Evolutionary conservation across 37 sponge, comb jelly and placozoan genomes (phyloP), one percentile per base, ranked within the genome.

Genomic region (Eunapius fragilis): DNA sequence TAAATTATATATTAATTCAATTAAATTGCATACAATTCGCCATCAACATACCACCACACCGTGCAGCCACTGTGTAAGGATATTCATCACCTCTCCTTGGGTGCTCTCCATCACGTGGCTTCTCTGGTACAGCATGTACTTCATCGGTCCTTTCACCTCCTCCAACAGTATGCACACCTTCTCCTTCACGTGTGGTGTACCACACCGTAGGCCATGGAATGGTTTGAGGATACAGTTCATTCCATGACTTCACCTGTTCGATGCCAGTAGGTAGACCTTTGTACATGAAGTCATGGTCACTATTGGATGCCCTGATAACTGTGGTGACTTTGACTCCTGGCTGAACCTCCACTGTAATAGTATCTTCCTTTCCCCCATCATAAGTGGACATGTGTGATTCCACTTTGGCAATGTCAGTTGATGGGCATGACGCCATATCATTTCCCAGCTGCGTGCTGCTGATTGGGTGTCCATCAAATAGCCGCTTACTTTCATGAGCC

Each of bases 191-290:
- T 11, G 79, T 25, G 10, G 67, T 2, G 26, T 78, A 25, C 77
- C 86, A 85, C 11, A 71, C 72, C n/a, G 2, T 71, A 36, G 86
- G 86, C 69, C 69, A 68, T 9, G 86, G 86, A 32, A 85, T 79
- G 0, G 86, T 78, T 67, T 85, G 37, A 70, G 85, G 28, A 31
- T 58, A 58, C 7, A 85, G 70, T 27, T 85, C 77, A 35, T 68
- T 67, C 85, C 77, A 85, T 11, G 77, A 77, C 5, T 77, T n/a
- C 27, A 76, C 85, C 48, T 74, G 37, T 27, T 0, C 12, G 2
- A 77, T 23, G 23, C 36, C 36, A 9, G 45, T 36, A 24, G 33
- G 26, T 11, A 84, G 0, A 31, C 36, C 76, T 19, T 48, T 67
- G 48, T 50, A 84, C 2, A 84, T 69, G 41, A 19, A n/a, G 58